Evolutionary conservation across 2,797 vertebrate genomes (phyloP).

Genomic region (Phalanger gymnotis): DNA sequence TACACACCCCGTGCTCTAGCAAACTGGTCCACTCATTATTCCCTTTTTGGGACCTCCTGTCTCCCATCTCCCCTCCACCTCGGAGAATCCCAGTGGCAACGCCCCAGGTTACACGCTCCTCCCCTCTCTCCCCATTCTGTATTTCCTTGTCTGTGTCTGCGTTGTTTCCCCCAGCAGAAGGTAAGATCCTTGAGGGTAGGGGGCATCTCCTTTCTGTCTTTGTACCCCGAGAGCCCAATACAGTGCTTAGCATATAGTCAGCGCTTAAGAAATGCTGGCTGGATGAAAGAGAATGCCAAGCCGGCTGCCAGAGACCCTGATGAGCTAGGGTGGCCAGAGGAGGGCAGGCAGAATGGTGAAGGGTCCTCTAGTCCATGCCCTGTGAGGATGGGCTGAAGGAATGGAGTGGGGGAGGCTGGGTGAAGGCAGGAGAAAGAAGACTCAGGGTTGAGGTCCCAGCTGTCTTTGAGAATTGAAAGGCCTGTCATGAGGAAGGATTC

Average conservation of each 20-base stretch:
- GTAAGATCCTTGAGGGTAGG: neutral
- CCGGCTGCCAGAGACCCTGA: too few relatives aligned
- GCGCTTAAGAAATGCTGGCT: neutral
- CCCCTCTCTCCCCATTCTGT: neutral
- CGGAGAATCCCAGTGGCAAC: too few relatives aligned
- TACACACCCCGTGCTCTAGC: neutral
- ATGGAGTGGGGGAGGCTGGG: rapidly evolving
- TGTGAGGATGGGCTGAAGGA: neutral
- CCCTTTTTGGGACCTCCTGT: too few relatives aligned
- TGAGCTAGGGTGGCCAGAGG: too few relatives aligned
- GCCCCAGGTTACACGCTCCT: too few relatives aligned
- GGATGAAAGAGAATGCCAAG: neutral
- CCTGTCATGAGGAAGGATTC: neutral
- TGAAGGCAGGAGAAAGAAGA: neutral
- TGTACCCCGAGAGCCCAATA: too few relatives aligned
- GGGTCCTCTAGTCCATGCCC: neutral
- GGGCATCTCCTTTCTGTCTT: neutral
- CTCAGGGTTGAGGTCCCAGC: too few relatives aligned
- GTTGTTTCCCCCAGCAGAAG: neutral
- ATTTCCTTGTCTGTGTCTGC: too few relatives aligned
- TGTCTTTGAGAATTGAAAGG: neutral
- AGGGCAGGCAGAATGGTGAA: neutral
- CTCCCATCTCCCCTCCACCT: too few relatives aligned
- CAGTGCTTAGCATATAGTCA: too few relatives aligned
- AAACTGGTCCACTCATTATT: too few relatives aligned